Base-by-base conservation (phyloP, 2,797 vertebrate species). In the Anabas testudineus region DNA sequence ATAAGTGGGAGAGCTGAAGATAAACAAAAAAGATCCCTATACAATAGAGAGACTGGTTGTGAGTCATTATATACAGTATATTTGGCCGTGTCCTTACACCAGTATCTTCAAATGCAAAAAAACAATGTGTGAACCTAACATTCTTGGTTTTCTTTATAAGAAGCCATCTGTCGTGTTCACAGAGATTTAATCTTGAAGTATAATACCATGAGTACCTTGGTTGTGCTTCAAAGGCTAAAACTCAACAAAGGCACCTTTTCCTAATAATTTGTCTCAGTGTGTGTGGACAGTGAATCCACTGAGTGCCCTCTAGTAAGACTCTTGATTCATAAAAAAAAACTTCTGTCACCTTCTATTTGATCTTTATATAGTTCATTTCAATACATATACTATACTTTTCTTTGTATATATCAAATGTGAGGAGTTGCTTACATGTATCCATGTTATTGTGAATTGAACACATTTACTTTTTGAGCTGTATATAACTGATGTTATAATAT, bases 1-100 rank as follows among this genome's bases (percentile, higher is more conserved):
- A 19, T 67, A 82, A 86, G 85, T 88, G 82, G 83, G 84, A 88
- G 84, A 85, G 85, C 71, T 71, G 75, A 66, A 64, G 71, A 88
- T 81, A 85, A 86, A 88, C 59, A 88, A 85, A 90, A 39, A 80
- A 74, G 61, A 82, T 71, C 67, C 68, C 71, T 78, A 58, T 74
- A 83, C 77, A 87, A 85, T 55, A 60, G 30, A 60, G 26, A 47
- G 51, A 43, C 48, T 52, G 79, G 49, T 67, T 67, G 77, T 80
- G 81, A 85, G 77, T 85, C 78, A 82, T 84, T 84, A 80, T 76
- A 80, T 79, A 70, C 52, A 15, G 45, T 70, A 78, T 68, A 71
- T 76, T n/a, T 61, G 60, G 46, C 42, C 34, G 32, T 64, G 49
- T 51, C 71, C 74, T 37, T 47, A 36, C 60, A 78, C 21, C 9